Base-by-base conservation (phyloP, 2,888 invertebrate genomes). In the Eugnorisma glareosa region DNA sequence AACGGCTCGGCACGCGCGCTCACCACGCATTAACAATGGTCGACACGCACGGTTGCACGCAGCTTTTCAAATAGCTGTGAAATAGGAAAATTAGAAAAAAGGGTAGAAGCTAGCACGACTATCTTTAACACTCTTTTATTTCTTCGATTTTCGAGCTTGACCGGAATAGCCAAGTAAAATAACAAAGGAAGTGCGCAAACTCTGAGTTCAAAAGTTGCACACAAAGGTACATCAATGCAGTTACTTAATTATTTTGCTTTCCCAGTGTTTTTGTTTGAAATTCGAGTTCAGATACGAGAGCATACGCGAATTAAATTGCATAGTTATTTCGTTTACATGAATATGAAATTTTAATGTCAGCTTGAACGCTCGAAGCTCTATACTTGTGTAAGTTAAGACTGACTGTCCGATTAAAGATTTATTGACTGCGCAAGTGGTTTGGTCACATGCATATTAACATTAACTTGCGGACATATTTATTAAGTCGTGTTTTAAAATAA, bases 11-110 rank as follows among this genome's bases (percentile, higher is more conserved):
- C 88, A 70, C 82, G 82, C 86, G 82, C 84, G 86, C 77, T 86
- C 86, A 83, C 83, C 64, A 81, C 77, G 76, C 80, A 85, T 87
- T 89, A 90, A 90, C 87, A 91, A 89, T 89, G 75, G 82, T 37
- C 81, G 88, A 81, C 74, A 86, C 84, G 89, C 85, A 85, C 81
- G 83, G 76, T 81, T 79, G 77, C 48, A 72, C 72, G 82, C 82
- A 82, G 86, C 85, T 86, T 88, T 89, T 90, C 88, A 90, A 92
- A 91, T 89, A 90, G 84, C 91, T 90, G 90, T 91, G 90, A 91
- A 92, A 89, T 89, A 89, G 87, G 79, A 79, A 90, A 87, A 81
- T 85, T 84, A 69, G 83, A 84, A 77, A 51, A 84, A 89, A 86
- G 69, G 73, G 64, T 83, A 11, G 61, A 75, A 61, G 71, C 71